Evolutionary conservation across 37 sponge, comb jelly and placozoan species (phyloP), one percentile per base, ranked within the genome.

Genomic region (Spongilla lacustris): DNA sequence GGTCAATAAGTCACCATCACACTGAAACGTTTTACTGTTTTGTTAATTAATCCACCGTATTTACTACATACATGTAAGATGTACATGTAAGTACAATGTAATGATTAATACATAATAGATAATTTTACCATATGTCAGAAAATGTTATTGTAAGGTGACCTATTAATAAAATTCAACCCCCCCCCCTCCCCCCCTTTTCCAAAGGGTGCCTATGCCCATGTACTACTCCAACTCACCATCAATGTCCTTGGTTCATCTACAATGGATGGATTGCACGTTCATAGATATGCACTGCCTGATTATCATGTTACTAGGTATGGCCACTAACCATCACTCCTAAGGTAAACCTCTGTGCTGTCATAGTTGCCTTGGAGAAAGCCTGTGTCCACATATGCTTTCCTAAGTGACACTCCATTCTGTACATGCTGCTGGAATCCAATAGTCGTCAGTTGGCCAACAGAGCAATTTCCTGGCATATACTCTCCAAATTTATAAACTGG

Each of bases 381-480:
- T 23, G 67, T 67, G 30, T 74, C 74, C 21, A 87, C 88, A 33
- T 87, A 87, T 29, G 82, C 76, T n/a, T 80, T 37, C 12, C 24
- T 36, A 6, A 87, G 76, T 5, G 36, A 37, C 9, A 12, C 25
- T 24, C 88, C 81, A 81, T 87, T 87, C 9, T 49, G 21, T n/a
- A 66, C n/a, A 1, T 87, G 88, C 75, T 87, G 81, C 1, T 73
- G 23, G 37, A 68, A 81, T n/a, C 88, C 88, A 74, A 81, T 87
- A n/a, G 75, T 33, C 2, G 88, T 87, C 81, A 87, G 82, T 41
- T 81, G 88, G 0, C 75, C 81, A 21, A 87, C 69, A 34, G 88
- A 87, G 37, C 88, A 87, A 68, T 87, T 87, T 8, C 81, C 81
- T 24, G 49, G 28, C 48, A 87, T 35, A 0, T 32, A 4, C 33